Base-by-base conservation (phyloP, 2,113 vertebrate species). In the Thinocorus orbignyianus region DNA sequence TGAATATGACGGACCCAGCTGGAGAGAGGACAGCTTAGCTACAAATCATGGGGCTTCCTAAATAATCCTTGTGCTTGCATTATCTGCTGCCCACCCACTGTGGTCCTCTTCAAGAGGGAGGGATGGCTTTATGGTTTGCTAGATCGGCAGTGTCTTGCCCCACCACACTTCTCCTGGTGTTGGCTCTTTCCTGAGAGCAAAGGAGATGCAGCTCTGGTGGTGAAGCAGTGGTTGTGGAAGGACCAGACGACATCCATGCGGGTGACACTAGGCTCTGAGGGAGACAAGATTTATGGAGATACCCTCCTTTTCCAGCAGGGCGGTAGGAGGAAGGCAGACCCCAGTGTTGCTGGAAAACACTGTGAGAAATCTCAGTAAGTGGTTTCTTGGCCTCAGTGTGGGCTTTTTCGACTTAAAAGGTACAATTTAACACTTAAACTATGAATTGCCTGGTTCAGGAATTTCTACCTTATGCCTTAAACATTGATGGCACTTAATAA, bases 391-490 rank as follows among this genome's bases (percentile, higher is more conserved):
- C 90, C 85, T 90, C 85, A 51, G 4, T 70, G 39, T 64, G 71
- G 58, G 71, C 4, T 92, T 93, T 90, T 93, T 52, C 46, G 49
- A 62, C 86, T 94, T 91, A 88, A 80, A 80, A 96, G 71, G 66
- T 86, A 83, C 79, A 94, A 71, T 88, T 93, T 95, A 92, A 86
- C 76, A 77, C 90, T 90, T 81, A 92, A 88, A 78, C 60, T 90
- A 73, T 78, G 80, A 94, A 94, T 88, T 78, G 42, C 64, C 93
- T 88, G 6, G 39, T 88, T 94, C 71, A 78, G 64, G 54, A 94
- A 68, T 93, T 94, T 90, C 51, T 84, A 37, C 58, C 82, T 77
- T 86, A 86, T 86, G 71, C 79, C 81, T 94, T 86, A 90, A 88
- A 88, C 42, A 88, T 55, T 48, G 93, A 94, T 62, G 79, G 13